A percentile compares a stretch with the other conserved stretches of the same genome.
Evolutionary conservation across 2,888 invertebrate species (phyloP).

Genomic region (Rhaphigaster nebulosa): DNA sequence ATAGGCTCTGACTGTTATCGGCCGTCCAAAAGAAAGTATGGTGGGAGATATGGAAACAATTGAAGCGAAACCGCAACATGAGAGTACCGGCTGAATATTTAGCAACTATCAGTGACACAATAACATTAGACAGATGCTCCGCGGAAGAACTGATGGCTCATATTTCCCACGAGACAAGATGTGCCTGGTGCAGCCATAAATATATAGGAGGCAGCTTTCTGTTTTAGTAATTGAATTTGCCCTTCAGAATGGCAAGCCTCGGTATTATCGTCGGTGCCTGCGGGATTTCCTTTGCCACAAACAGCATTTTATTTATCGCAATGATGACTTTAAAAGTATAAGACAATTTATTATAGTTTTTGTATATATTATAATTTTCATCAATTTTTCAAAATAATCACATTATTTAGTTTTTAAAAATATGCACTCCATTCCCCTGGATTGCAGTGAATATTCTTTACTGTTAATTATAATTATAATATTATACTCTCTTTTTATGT

Average conservation of each 20-base stretch:
- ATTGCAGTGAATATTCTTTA: no score
- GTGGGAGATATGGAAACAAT: background rate
- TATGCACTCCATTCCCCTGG: no score
- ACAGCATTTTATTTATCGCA: background rate
- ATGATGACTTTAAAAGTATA: background rate
- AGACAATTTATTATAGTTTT: background rate
- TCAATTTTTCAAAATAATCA: no score
- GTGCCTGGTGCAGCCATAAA: constrained; percentile 3
- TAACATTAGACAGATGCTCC: background rate
- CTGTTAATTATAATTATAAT: no score
- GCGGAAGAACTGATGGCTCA: constrained; percentile 20
- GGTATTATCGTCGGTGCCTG: background rate
- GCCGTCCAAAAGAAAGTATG: background rate
- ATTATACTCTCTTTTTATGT: no score
- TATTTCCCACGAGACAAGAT: background rate
- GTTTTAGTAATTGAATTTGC: constrained; percentile 43
- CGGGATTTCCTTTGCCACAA: background rate
- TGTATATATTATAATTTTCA: no score
- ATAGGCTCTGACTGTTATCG: background rate
- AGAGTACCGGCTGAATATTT: constrained; percentile 4
- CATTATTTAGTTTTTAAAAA: no score
- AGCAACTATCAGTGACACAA: constrained; percentile 20
- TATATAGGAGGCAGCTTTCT: constrained; percentile 26
- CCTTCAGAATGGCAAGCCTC: background rate
- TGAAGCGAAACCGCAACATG: background rate